Evolutionary conservation across 2,797 vertebrate genomes (phyloP).

Genomic region (Notoglanidium macrostoma): DNA sequence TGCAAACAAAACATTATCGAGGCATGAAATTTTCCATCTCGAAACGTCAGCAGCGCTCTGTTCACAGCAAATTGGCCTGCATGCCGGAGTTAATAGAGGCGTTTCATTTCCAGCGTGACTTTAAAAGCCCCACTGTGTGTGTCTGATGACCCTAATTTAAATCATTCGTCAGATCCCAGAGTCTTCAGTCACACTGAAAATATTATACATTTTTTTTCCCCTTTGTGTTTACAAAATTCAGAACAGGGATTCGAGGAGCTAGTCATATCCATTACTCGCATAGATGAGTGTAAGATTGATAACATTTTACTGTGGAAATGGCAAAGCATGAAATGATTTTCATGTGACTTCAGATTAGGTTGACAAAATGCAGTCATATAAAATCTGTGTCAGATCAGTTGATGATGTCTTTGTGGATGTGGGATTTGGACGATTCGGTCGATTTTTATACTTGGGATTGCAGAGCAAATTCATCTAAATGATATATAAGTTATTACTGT

Average conservation of each 20-base stretch:
- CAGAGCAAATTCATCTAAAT: neutral
- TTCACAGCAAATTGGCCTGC: constrained; percentile 10
- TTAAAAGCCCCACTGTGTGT: constrained; percentile 11
- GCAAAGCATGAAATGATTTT: constrained; percentile 3
- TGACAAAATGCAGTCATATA: constrained; percentile 4
- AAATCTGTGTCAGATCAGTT: neutral
- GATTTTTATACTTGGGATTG: neutral
- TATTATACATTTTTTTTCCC: neutral
- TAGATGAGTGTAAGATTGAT: neutral
- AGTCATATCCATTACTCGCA: neutral
- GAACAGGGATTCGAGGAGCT: neutral
- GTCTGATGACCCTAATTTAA: constrained; percentile 16
- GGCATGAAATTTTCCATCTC: constrained; percentile 48
- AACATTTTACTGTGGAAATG: neutral
- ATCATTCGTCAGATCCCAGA: neutral
- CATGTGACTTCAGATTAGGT: neutral
- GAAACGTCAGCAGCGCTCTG: neutral
- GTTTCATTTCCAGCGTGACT: constrained; percentile 8
- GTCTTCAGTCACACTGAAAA: neutral
- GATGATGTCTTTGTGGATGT: neutral
- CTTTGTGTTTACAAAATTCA: neutral
- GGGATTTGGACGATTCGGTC: neutral
- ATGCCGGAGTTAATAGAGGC: constrained; percentile 32
- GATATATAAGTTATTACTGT: neutral
- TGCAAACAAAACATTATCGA: constrained; percentile 41